Conservation (phyloP, 1,140 invertebrate species). For the Drosophila repleta region DNA sequence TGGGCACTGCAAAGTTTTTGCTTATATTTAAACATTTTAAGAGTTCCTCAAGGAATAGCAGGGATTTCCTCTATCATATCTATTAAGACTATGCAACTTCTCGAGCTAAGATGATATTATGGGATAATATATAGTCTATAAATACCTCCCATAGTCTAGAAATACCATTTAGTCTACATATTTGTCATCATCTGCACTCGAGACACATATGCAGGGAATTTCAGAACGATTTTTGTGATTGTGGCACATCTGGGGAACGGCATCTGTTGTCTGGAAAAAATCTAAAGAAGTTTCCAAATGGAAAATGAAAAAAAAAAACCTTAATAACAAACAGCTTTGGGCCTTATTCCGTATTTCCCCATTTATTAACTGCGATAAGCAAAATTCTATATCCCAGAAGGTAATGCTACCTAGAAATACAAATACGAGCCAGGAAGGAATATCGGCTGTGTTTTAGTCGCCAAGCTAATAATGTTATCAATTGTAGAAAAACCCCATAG, state of each 20-base stretch:
- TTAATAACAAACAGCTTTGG: conserved; percentile 1
- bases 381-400: conserved; percentile 4
- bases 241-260: conserved; percentile 31
- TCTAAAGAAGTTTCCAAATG: conserved; percentile 9
- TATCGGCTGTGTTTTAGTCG: conserved; percentile 15
- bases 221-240: conserved; percentile 40
- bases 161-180: conserved; percentile 6
- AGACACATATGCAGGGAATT: conserved; percentile 49
- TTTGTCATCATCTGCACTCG: conserved; percentile 31
- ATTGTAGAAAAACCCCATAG: conserved; percentile 62
- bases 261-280: conserved; percentile 6
- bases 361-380: conserved; percentile 14
- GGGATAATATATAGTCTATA: too few species aligned
- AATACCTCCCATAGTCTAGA: background rate
- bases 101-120: too few species aligned
- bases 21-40: too few species aligned
- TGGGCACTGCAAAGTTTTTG: too few species aligned
- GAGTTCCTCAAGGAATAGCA: too few species aligned
- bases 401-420: conserved; percentile 9
- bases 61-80: too few species aligned
- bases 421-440: background rate
- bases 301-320: too few species aligned
- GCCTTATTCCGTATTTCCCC: background rate
- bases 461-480: conserved; percentile 49
- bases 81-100: too few species aligned